phyloP scores from a whole-genome alignment of 2,797 vertebrate species.

The Hyperoplus immaculatus region DNA sequence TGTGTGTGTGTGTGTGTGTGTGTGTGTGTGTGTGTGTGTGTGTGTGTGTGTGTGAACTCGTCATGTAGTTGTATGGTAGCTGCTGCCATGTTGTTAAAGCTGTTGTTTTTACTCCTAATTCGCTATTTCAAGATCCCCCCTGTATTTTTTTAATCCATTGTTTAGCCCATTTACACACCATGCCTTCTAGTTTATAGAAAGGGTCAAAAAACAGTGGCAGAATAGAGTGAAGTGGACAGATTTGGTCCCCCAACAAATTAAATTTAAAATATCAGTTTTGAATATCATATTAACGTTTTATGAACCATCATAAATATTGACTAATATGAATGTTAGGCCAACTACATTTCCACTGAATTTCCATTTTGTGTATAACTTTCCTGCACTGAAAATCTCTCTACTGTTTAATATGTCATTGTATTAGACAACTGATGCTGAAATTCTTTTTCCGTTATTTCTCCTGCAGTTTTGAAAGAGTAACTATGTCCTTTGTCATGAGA shows the following conservation, averaged over 20 bases:
- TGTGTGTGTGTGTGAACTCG: conserved; percentile 38
- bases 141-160: not conserved
- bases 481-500: too few relatives aligned
- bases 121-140: conserved; percentile 4
- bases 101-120: conserved; percentile 26
- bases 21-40: too few relatives aligned
- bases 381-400: too few relatives aligned
- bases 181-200: not conserved
- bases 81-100: conserved; percentile 39
- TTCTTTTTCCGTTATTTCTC: too few relatives aligned
- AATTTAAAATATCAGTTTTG: not conserved
- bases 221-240: not conserved
- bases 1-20: too few relatives aligned
- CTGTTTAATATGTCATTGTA: too few relatives aligned
- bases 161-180: conserved; percentile 8
- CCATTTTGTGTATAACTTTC: too few relatives aligned
- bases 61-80: conserved; percentile 43
- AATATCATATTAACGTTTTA: not conserved
- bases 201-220: not conserved
- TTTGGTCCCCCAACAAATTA: not conserved
- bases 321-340: not conserved
- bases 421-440: too few relatives aligned
- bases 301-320: not conserved
- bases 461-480: too few relatives aligned
- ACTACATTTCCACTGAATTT: too few relatives aligned